Evolutionary conservation across 2,113 vertebrate species (phyloP).

Genomic region (Rhinopomastus cyanomelas): DNA sequence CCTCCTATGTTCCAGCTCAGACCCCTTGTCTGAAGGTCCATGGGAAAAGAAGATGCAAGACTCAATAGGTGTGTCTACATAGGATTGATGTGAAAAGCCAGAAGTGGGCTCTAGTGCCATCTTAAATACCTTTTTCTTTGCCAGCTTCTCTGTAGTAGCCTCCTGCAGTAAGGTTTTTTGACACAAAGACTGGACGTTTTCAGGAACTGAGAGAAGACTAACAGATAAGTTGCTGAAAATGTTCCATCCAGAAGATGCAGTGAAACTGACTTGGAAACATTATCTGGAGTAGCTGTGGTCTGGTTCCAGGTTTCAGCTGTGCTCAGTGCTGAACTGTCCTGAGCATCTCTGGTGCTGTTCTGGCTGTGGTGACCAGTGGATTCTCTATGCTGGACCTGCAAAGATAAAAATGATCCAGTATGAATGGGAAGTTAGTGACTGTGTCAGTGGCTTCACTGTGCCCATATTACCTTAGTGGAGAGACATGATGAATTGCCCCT

Average conservation of each 20-base stretch:
- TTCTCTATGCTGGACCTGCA: not conserved
- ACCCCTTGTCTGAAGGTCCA: too few relatives aligned
- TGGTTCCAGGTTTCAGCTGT: not conserved
- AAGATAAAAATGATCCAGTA: not conserved
- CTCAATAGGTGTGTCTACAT: not conserved
- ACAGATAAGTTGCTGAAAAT: not conserved
- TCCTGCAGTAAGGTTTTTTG: not conserved
- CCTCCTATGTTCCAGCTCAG: too few relatives aligned
- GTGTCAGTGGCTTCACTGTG: not conserved
- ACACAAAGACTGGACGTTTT: not conserved
- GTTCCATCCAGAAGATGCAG: not conserved
- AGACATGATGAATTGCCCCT: rapidly evolving
- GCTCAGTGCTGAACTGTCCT: not conserved
- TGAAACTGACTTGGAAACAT: not conserved
- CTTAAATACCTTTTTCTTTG: not conserved
- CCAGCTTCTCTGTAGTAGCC: not conserved
- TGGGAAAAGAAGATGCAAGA: not conserved
- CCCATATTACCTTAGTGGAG: not conserved
- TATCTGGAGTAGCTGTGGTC: not conserved
- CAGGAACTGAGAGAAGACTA: not conserved
- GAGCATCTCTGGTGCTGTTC: not conserved
- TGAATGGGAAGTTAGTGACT: not conserved
- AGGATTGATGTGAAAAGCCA: not conserved
- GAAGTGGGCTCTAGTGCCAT: not conserved
- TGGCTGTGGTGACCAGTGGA: not conserved